These are phyloP conservation scores for Hippocampus abdominalis DNA, from an alignment of 2,113 vertebrate species.

Conservation along the genomic window DNA sequence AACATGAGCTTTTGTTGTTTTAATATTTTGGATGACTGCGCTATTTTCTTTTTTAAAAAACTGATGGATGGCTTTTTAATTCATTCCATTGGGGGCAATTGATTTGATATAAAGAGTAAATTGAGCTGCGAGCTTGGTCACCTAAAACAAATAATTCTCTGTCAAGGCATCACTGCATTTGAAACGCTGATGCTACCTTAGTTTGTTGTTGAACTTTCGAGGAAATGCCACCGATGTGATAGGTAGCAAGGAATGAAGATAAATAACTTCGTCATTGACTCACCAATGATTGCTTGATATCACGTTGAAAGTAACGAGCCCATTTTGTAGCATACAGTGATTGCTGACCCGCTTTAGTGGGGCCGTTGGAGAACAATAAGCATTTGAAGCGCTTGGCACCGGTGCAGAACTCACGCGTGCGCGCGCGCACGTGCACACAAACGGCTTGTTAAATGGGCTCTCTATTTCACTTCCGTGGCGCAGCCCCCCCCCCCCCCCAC, in stretches of 20 bases:
- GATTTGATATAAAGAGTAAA: no score
- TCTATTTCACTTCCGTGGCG: conserved; percentile 62
- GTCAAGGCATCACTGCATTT: not conserved
- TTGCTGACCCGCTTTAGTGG: conserved; percentile 34
- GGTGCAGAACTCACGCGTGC: conserved; percentile 11
- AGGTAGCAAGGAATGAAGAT: not conserved
- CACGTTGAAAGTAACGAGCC: conserved; percentile 6
- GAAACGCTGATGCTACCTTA: not conserved
- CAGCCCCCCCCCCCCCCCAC: conserved; percentile 9
- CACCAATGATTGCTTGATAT: not conserved
- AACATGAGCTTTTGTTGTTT: not conserved
- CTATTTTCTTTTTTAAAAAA: not conserved
- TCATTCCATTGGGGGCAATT: no score
- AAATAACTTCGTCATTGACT: not conserved
- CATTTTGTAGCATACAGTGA: conserved; percentile 8
- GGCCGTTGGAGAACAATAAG: conserved; percentile 42
- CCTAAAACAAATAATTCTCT: no score
- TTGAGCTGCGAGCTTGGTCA: no score
- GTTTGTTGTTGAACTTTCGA: not conserved
- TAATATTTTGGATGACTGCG: not conserved
- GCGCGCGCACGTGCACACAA: not conserved
- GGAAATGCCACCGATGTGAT: no score
- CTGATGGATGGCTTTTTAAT: no score
- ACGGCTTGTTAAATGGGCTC: conserved; percentile 67
- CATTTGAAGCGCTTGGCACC: conserved; percentile 41